These are phyloP conservation scores for Alcis repandata DNA, from an alignment of 2,888 invertebrate genomes.

Conservation along the genomic window DNA sequence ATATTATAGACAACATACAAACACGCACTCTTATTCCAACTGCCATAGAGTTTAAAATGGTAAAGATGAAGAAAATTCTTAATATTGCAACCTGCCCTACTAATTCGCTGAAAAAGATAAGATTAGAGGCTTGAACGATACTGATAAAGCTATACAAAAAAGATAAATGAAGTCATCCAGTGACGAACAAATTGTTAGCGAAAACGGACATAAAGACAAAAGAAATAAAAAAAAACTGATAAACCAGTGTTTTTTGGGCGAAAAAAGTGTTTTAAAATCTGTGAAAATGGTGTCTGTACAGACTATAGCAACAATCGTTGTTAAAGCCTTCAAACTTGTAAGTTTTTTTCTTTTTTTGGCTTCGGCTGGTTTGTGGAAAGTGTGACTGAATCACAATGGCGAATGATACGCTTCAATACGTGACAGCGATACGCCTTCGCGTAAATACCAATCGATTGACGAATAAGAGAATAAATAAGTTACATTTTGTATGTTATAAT, in stretches of 20 bases:
- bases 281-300: slow-evolving; percentile 92
- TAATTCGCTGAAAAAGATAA: slow-evolving; percentile 81
- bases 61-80: slow-evolving; percentile 35
- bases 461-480: slow-evolving; percentile 8
- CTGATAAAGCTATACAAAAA: slow-evolving; percentile 68
- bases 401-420: slow-evolving; percentile 38
- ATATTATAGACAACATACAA: slow-evolving; percentile 26
- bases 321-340: slow-evolving; percentile 94
- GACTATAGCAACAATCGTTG: slow-evolving; percentile 92
- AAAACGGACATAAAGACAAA: slow-evolving; percentile 73
- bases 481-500: no score
- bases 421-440: slow-evolving; percentile 37
- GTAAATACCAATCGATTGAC: slow-evolving; percentile 37
- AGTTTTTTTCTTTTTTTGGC: slow-evolving; percentile 68
- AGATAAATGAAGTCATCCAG: slow-evolving; percentile 76
- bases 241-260: slow-evolving; percentile 43
- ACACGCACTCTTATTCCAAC: slow-evolving; percentile 39
- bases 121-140: slow-evolving; percentile 68
- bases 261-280: slow-evolving; percentile 49
- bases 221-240: slow-evolving; percentile 35
- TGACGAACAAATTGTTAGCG: slow-evolving; percentile 67
- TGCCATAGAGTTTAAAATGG: slow-evolving; percentile 46
- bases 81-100: slow-evolving; percentile 74
- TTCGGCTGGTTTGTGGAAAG: slow-evolving; percentile 39
- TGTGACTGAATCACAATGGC: slow-evolving; percentile 40